phyloP scores from a whole-genome alignment of 2,113 vertebrate species.

The Eudyptes chrysolophus region DNA sequence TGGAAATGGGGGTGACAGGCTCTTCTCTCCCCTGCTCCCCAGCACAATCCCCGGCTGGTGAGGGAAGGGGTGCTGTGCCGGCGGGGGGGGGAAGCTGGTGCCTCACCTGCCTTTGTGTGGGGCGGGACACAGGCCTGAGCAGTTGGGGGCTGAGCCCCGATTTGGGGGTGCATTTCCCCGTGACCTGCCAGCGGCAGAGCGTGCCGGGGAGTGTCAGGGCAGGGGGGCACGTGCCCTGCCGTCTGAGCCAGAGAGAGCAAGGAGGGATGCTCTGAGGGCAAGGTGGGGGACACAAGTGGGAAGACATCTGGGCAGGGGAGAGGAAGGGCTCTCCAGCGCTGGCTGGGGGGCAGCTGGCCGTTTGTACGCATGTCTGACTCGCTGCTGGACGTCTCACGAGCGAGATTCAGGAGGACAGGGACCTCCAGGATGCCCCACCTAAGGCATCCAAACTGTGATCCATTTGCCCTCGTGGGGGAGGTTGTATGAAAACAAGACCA shows the following conservation, averaged over 20 bases:
- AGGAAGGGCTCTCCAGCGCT: too few relatives aligned
- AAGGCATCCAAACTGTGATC: accelerated
- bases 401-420: background rate
- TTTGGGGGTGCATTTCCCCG: background rate
- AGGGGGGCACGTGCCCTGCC: background rate
- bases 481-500: background rate
- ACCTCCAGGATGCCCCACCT: background rate
- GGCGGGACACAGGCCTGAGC: background rate
- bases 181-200: background rate
- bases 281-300: background rate
- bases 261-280: background rate
- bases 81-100: too few relatives aligned
- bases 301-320: background rate
- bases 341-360: background rate
- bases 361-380: background rate
- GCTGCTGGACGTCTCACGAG: accelerated
- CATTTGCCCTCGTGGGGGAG: accelerated
- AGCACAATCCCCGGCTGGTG: accelerated
- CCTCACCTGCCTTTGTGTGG: too few relatives aligned
- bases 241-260: background rate
- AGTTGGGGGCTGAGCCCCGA: background rate
- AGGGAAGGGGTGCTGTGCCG: background rate
- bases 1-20: background rate
- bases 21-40: background rate
- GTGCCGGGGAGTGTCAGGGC: accelerated